Evolutionary conservation across 2,888 invertebrate genomes (phyloP), one percentile per base, ranked within the genome.

Genomic region (Blastobasis lacticolella): DNA sequence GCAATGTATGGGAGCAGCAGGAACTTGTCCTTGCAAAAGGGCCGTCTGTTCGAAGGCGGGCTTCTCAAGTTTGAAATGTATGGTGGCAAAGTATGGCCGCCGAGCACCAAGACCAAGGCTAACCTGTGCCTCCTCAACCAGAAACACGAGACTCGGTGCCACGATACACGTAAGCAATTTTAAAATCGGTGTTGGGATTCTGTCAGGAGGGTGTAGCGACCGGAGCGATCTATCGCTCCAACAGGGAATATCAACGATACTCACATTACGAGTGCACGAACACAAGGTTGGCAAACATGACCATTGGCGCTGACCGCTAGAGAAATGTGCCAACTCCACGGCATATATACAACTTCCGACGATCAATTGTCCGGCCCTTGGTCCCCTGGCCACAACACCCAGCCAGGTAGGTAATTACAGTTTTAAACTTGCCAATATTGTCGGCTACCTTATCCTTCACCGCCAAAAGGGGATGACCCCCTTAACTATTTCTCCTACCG

Each of bases 21-120:
- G 2, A 42, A 58, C 9, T 53, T 53, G 7, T 42, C 37, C 4
- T 51, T 61, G 6, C 8, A 10, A 5, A 36, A 45, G 10, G 58
- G 56, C 5, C 61, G 71, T 37, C 51, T 57, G 5, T 65, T 62
- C 37, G 44, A 56, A 49, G 62, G 63, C 5, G 71, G 71, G 5
- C 45, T 67, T 45, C 56, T 72, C 5, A 67, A 64, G 38, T 55
- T 51, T 42, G 66, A 69, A 51, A 47, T 57, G 4, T 63, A 63
- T 5, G 60, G 63, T 46, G 63, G 62, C 0, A 65, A 58, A 48
- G 58, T 66, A 36, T 71, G 67, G 67, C 70, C 71, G 5, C 66
- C 66, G 9, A 37, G 23, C n/a, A 45, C 6, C 45, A 48, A 38
- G 36, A 50, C 38, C 45, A 45, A 37, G 23, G 42, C 9, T 38